Evolutionary conservation across 2,113 vertebrate genomes (phyloP).

Genomic region (Hypomesus transpacificus): DNA sequence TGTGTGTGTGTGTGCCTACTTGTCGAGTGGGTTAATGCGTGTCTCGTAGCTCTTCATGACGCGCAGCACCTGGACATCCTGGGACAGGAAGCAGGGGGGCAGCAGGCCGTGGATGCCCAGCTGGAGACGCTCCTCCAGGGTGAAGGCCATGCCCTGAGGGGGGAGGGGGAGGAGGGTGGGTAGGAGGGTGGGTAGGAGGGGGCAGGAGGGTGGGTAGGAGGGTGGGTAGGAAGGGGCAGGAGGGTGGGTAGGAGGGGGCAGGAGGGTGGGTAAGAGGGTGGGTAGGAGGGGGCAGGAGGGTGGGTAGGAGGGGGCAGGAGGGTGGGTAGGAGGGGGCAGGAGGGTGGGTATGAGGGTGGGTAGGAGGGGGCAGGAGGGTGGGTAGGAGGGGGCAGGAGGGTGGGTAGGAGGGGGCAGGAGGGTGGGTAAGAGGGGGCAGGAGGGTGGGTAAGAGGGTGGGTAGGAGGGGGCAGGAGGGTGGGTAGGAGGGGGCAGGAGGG

Average conservation of each 20-base stretch:
- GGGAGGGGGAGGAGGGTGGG: slow-evolving; percentile 27
- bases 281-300: background rate
- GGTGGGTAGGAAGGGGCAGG: background rate
- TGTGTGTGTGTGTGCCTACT: slow-evolving; percentile 65
- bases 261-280: slow-evolving; percentile 22
- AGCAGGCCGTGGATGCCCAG: slow-evolving; percentile 96
- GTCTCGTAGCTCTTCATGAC: slow-evolving; percentile 93
- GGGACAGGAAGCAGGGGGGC: slow-evolving; percentile 93
- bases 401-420: background rate
- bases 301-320: too few species aligned
- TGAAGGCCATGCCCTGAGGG: slow-evolving; percentile 94
- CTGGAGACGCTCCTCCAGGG: slow-evolving; percentile 88
- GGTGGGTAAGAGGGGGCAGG: background rate
- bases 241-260: background rate
- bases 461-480: background rate
- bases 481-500: too few species aligned
- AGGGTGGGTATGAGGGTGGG: too few species aligned
- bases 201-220: background rate
- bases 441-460: slow-evolving; percentile 23
- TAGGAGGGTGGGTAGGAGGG: too few species aligned
- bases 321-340: slow-evolving; percentile 12
- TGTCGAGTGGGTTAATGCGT: slow-evolving; percentile 86
- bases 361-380: too few species aligned
- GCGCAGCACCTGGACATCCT: slow-evolving; percentile 91
- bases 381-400: background rate